phyloP scores from a whole-genome alignment of 2,113 vertebrate species.

The Ceyx cyanopectus region DNA sequence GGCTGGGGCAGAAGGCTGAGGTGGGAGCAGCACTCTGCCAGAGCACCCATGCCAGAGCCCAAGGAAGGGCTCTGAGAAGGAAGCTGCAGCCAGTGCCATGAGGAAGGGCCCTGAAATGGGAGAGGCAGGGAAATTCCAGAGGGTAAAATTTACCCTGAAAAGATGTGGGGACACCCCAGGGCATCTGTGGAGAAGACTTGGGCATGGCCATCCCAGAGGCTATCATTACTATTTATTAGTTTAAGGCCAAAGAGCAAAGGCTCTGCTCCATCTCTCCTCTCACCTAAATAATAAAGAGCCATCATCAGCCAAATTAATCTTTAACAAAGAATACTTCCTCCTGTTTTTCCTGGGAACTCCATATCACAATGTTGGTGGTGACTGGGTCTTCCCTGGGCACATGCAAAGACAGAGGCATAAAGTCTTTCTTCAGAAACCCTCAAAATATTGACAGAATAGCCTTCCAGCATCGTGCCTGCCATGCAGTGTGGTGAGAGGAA shows the following conservation, averaged over 20 bases:
- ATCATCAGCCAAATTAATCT: background rate
- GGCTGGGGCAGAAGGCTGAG: background rate
- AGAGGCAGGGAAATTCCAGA: background rate
- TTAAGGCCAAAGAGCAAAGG: background rate
- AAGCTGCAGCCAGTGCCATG: background rate
- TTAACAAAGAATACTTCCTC: background rate
- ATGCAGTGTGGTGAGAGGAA: background rate
- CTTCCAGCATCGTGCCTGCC: background rate
- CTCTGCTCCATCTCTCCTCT: background rate
- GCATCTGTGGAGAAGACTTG: background rate
- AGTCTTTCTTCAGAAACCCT: background rate
- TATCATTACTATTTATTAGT: background rate
- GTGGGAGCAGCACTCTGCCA: background rate
- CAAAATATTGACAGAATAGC: background rate
- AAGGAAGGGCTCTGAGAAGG: too few species aligned
- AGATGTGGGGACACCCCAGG: background rate
- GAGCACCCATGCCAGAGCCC: accelerated
- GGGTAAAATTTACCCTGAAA: background rate
- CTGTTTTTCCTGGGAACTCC: background rate
- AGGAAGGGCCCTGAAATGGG: background rate
- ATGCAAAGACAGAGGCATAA: background rate
- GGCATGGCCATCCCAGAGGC: background rate
- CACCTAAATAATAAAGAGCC: background rate
- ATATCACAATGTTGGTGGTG: background rate
- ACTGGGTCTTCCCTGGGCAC: background rate